Evolutionary conservation across 2,113 vertebrate species (phyloP).

Genomic region (Macquaria ambigua): DNA sequence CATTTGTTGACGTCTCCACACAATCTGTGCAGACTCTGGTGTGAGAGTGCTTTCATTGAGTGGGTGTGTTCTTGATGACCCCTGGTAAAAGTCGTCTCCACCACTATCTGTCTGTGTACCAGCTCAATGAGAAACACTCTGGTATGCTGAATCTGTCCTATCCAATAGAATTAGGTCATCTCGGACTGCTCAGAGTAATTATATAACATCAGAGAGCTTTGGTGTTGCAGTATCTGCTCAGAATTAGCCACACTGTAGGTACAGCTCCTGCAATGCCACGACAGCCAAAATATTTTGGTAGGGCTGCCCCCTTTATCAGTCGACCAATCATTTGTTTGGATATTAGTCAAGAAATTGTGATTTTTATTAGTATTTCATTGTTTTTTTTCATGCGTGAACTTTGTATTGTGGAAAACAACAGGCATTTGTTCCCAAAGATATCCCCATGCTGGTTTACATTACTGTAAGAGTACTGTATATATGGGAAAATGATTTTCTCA

Average conservation of each 20-base stretch:
- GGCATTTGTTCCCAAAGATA: not conserved
- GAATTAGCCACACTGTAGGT: constrained; percentile 65
- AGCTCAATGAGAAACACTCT: constrained; percentile 50
- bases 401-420: not conserved
- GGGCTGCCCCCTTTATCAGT: not conserved
- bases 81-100: constrained; percentile 61
- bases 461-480: not conserved
- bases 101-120: constrained; percentile 40
- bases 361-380: not conserved
- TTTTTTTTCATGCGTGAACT: not conserved
- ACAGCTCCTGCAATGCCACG: constrained; percentile 32
- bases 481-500: not conserved
- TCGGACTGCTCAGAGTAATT: constrained; percentile 70
- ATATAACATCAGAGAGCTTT: constrained; percentile 69
- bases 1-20: constrained; percentile 56
- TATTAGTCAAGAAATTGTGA: not conserved
- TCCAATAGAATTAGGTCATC: constrained; percentile 75
- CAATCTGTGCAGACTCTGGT: constrained; percentile 26
- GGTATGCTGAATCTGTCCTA: constrained; percentile 57
- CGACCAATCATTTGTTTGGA: not conserved
- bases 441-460: not conserved
- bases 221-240: constrained; percentile 69
- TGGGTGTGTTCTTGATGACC: constrained; percentile 70
- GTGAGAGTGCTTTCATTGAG: constrained; percentile 36
- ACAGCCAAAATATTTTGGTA: constrained; percentile 22